Conservation (phyloP, 2,888 invertebrate species). For the Drosophila incognita region DNA sequence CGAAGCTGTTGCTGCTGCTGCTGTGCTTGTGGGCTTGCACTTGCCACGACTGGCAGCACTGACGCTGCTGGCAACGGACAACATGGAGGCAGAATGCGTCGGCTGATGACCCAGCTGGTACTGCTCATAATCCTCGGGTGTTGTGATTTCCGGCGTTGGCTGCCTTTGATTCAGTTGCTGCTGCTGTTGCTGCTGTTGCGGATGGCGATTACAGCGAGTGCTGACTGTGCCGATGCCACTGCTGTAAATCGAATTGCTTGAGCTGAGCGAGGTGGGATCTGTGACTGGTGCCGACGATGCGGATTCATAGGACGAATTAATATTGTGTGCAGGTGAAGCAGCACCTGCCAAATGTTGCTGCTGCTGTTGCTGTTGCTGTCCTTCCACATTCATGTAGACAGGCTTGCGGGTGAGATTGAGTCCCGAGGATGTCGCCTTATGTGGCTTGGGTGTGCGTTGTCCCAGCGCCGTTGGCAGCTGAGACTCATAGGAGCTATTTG, state of each 20-base stretch:
- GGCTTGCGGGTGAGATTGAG: constrained; percentile 56
- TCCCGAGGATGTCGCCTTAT: constrained; percentile 51
- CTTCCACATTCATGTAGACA: constrained; percentile 77
- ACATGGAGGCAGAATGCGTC: constrained; percentile 70
- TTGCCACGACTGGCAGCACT: constrained; percentile 67
- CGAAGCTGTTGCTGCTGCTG: constrained; percentile 31
- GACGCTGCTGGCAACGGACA: constrained; percentile 75
- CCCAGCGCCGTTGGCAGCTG: constrained; percentile 71
- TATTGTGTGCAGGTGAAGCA: constrained; percentile 66
- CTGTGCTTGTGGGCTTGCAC: constrained; percentile 54
- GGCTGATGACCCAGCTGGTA: constrained; percentile 77
- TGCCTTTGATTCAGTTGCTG: constrained; percentile 57
- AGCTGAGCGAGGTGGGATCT: constrained; percentile 80
- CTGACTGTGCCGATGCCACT: constrained; percentile 62
- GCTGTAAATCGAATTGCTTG: constrained; percentile 76
- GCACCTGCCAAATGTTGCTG: constrained; percentile 51
- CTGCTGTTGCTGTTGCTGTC: constrained; percentile 48
- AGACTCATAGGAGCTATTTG: constrained; percentile 86
- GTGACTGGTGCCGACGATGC: constrained; percentile 72
- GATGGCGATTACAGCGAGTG: constrained; percentile 71
- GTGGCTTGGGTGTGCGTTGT: constrained; percentile 64
- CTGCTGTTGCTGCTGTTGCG: constrained; percentile 55
- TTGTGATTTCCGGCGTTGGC: constrained; percentile 69
- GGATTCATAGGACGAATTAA: constrained; percentile 81
- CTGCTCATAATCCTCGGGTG: constrained; percentile 77